Percentiles rank a stretch among this genome's conserved stretches.
Evolutionary conservation across 30 jellyfish, hydroid and myxozoan species (phyloP).

Genomic region (Turritopsis rubra): DNA sequence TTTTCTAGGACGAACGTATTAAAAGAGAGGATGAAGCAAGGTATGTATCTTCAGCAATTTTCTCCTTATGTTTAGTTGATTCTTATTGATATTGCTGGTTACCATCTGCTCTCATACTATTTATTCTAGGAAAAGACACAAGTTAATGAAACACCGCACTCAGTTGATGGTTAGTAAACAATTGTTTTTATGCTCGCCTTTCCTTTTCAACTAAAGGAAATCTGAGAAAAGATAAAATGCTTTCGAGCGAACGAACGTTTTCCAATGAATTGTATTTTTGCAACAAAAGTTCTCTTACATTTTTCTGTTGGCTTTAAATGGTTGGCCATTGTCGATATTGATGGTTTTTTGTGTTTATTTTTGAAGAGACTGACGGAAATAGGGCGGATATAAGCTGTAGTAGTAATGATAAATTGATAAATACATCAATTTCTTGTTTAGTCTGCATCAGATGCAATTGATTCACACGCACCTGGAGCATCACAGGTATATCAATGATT

Average conservation of each 20-base stretch:
- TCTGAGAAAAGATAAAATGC: too few relatives aligned
- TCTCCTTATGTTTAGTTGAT: not conserved
- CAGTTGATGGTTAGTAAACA: constrained; percentile 5
- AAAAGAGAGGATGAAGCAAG: constrained; percentile 20
- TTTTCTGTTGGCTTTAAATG: too few relatives aligned
- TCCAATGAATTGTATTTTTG: too few relatives aligned
- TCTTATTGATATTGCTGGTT: not conserved
- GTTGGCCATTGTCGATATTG: too few relatives aligned
- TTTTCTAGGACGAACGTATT: constrained; percentile 19
- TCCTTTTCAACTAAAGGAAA: too few relatives aligned
- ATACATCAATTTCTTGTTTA: not conserved
- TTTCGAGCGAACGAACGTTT: too few relatives aligned
- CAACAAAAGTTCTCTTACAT: too few relatives aligned
- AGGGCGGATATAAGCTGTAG: too few relatives aligned
- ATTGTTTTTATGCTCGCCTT: too few relatives aligned
- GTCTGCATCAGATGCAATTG: not conserved
- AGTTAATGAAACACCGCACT: constrained; percentile 22
- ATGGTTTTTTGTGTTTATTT: too few relatives aligned
- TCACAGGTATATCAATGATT: not conserved
- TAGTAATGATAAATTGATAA: too few relatives aligned
- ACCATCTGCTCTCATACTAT: not conserved
- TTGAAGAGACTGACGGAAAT: too few relatives aligned
- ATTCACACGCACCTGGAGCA: not conserved
- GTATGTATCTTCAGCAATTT: not conserved
- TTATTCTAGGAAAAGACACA: constrained; percentile 32